Conservation (phyloP, 2,113 vertebrate genomes). For the Circaetus cinerascens region DNA sequence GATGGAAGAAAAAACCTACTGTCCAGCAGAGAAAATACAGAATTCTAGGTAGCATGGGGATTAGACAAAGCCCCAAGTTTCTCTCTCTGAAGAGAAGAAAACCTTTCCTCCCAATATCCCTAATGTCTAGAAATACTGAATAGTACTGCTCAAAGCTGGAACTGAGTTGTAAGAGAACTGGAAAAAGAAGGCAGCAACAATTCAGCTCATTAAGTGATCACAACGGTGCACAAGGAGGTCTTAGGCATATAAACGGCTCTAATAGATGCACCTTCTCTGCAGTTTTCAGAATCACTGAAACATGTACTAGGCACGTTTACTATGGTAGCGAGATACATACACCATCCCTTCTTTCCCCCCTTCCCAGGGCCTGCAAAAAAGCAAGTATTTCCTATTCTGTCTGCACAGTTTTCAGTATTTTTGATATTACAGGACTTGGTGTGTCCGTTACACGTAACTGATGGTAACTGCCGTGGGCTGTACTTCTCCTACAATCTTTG, state of each 20-base stretch:
- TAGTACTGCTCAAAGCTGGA: neutral
- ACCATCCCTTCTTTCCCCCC: neutral
- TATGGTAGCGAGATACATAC: neutral
- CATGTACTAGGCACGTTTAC: too few species aligned
- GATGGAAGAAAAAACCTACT: neutral
- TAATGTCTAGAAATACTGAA: neutral
- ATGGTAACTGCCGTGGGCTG: too few species aligned
- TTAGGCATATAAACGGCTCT: neutral
- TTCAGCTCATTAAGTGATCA: neutral
- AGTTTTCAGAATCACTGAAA: neutral
- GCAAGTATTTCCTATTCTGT: neutral
- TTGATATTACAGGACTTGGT: neutral
- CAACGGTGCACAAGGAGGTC: neutral
- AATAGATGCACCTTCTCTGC: neutral
- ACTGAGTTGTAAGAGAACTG: neutral
- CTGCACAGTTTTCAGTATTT: neutral
- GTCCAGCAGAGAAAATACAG: neutral
- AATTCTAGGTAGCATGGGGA: neutral
- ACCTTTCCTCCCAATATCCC: neutral
- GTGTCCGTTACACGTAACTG: fast-evolving
- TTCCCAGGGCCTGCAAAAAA: neutral
- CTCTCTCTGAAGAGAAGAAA: neutral
- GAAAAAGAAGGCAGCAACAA: neutral
- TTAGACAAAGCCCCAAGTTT: neutral
- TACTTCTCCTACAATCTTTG: neutral